Base-by-base conservation (phyloP, 2,797 vertebrate species). In the Cyclopterus lumpus region DNA sequence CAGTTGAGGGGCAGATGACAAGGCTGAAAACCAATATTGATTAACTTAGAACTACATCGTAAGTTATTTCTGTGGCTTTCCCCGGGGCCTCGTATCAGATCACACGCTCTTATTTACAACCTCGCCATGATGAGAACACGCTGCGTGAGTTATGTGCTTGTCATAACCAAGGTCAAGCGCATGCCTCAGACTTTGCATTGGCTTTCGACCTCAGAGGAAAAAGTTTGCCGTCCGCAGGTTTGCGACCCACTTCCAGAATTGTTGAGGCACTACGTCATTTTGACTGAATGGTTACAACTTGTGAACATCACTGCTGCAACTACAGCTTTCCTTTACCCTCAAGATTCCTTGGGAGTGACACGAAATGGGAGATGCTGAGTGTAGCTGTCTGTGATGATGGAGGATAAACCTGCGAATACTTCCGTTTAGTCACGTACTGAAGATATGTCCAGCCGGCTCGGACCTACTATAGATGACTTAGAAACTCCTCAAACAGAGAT, bases 241-340 rank as follows among this genome's bases (percentile, higher is more conserved):
- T 62, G 34, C 83, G 82, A 82, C 79, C 82, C 69, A 84, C 36
- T 81, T 90, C 51, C 76, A 83, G 44, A 46, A 16, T 28, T 0
- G 36, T 54, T 32, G 42, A 64, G 24, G 55, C 55, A 66, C 70
- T 85, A 71, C 69, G 15, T 87, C 67, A 79, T 63, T 72, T 32
- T 82, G 72, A 82, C 65, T 8, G 64, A 71, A 78, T 55, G 73
- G 67, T 80, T 68, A 69, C 75, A 74, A 20, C 48, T 65, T 54
- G 51, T 54, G 59, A 71, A 60, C 75, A 28, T 77, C 77, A 67
- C 42, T 3, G 38, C 59, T 55, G 18, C 59, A 9, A 18, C 73
- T 34, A 5, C 30, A 53, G 30, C 46, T 61, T 46, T 22, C 32
- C 51, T 82, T 74, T 53, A 28, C 62, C 7, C 49, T 55, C 36